Evolutionary conservation across 2,797 vertebrate genomes (phyloP), one percentile per base, ranked within the genome.

Genomic region (Halcyon smyrnensis): DNA sequence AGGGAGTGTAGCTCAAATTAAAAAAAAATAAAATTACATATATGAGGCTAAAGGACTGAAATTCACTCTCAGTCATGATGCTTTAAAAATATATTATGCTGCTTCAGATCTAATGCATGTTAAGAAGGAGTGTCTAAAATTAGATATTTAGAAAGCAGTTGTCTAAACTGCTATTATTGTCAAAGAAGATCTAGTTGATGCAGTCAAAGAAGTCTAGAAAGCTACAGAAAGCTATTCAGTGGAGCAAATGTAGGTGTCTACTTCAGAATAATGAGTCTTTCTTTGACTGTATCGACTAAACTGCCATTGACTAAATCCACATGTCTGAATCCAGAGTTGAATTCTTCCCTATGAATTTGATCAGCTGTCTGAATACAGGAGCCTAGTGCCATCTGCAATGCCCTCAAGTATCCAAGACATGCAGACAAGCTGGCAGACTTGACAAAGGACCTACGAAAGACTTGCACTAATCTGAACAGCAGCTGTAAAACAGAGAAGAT

Each of bases 141-240:
- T 73, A 95, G 77, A 8, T 64, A 75, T 21, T 50, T 84, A 79
- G 69, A 94, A 90, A 50, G 24, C 5, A 4, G 21, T 82, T 94
- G 63, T 67, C 77, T 96, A 84, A 95, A 59, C 32, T 84, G 43
- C 77, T 83, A 24, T 69, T 91, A 84, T 17, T 90, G 56, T 87
- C 36, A 82, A 69, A 94, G 83, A 65, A 88, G 68, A 84, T 62
- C 39, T 70, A 84, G 86, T 79, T 48, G 23, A n/a, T 50, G 60
- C 25, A 85, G 71, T 70, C 77, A 90, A 84, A 92, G 82, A 79
- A 87, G 46, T 69, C n/a, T 92, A 90, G 54, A 82, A 92, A 95
- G 70, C 84, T 94, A 84, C 89, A 90, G 51, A 82, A 92, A 95
- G 70, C 84, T 95, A 86, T 84, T 93, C 84, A 84, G 59, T 6